Evolutionary conservation across 2,113 vertebrate genomes (phyloP), one percentile per base, ranked within the genome.

Genomic region (Hoplias malabaricus): DNA sequence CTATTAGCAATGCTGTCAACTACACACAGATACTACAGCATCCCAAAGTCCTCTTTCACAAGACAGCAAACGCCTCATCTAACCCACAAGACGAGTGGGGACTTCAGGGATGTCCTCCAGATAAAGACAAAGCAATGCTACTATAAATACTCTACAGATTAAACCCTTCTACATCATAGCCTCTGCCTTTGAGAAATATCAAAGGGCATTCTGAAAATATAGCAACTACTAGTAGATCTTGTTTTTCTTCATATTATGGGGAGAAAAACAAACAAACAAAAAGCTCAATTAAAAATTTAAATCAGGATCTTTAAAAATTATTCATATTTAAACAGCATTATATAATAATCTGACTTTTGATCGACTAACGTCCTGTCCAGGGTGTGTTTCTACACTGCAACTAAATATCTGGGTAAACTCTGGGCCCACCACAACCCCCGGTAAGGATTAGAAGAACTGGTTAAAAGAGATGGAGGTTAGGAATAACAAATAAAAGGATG

Each of bases 31-130:
- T 34, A 36, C 36, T 43, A 48, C 42, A 63, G 31, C 68, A 29
- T 66, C 11, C 38, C 29, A 56, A 10, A 12, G 16, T 73, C n/a
- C 40, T 73, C 8, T 42, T 59, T 34, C 0, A 62, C 10, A 40
- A 16, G 34, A 10, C 3, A 5, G 13, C 42, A 50, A 50, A 27
- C 1, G 16, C 57, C 57, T 62, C 13, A 33, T 9, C 56, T 31
- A 31, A 11, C 13, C 9, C 42, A 13, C 40, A 25, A 21, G 31
- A 9, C 36, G 23, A 19, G 16, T 13, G 16, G 27, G 12, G 54
- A 62, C 71, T 43, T 59, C 25, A 73, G 54, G 70, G 27, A 61
- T 59, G 53, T 59, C 70, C 54, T 80, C 27, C 36, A 65, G 66
- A 75, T 70, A 75, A 75, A 29, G 46, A 3, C 25, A 5, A 56